Conservation (phyloP, 2,113 vertebrate species). For the Cettia cetti region DNA sequence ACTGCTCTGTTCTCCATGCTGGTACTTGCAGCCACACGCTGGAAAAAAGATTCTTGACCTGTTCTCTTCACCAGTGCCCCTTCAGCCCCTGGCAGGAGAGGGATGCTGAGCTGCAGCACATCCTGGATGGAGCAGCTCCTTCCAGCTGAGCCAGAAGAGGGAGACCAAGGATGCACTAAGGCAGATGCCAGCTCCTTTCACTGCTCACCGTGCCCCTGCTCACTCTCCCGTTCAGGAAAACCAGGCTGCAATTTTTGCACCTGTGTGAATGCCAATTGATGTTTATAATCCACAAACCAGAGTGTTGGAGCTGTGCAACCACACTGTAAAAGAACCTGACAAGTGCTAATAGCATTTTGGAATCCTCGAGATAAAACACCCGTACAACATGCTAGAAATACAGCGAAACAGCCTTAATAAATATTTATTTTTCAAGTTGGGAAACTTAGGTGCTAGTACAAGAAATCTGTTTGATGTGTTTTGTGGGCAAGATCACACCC, state of each 20-base stretch:
- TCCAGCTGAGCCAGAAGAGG: slow-evolving; percentile 51
- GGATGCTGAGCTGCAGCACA: neutral
- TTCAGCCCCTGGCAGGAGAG: neutral
- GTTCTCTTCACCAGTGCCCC: neutral
- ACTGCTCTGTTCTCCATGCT: neutral
- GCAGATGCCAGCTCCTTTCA: neutral
- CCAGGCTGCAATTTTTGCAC: neutral
- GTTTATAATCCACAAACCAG: accelerated
- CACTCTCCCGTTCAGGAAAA: neutral
- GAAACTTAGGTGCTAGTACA: neutral
- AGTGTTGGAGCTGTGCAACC: neutral
- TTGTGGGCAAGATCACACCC: neutral
- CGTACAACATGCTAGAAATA: neutral
- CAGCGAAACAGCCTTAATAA: neutral
- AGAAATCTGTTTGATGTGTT: neutral
- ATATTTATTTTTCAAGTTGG: neutral
- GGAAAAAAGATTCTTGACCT: accelerated
- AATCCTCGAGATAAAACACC: accelerated
- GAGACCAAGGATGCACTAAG: slow-evolving; percentile 52
- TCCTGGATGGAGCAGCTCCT: neutral
- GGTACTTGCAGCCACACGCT: accelerated
- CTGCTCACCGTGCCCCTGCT: neutral
- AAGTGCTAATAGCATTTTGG: neutral
- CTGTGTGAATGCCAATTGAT: neutral
- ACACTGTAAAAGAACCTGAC: neutral